Conservation (phyloP, 2,888 invertebrate species). For the Apodemia mormo region DNA sequence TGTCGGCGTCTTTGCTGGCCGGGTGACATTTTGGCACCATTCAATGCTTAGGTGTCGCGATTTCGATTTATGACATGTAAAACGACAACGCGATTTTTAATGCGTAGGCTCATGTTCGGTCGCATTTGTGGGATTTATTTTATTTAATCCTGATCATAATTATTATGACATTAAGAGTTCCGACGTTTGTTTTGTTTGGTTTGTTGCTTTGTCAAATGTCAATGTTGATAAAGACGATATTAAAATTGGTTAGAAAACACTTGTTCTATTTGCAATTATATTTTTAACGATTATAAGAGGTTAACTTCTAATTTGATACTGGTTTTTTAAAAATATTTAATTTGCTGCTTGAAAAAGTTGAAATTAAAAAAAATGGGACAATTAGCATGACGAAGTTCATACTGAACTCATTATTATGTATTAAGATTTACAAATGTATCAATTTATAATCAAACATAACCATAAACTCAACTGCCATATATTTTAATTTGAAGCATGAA, state of each 20-base stretch:
- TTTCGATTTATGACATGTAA: slow-evolving; percentile 75
- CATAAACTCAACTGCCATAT: no score
- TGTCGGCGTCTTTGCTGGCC: slow-evolving; percentile 75
- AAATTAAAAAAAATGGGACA: no score
- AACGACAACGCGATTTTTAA: slow-evolving; percentile 62
- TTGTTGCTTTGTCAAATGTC: not conserved
- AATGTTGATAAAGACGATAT: not conserved
- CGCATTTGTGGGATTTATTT: slow-evolving; percentile 28
- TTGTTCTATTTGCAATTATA: not conserved
- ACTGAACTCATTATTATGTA: no score
- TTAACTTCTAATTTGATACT: no score
- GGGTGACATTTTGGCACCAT: slow-evolving; percentile 81
- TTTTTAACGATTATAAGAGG: no score
- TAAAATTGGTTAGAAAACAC: not conserved
- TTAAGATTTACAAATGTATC: no score
- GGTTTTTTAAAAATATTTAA: no score
- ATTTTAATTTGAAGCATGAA: no score
- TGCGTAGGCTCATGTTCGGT: slow-evolving; percentile 38
- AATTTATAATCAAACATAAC: no score
- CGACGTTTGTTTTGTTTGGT: not conserved
- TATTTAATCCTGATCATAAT: slow-evolving; percentile 19
- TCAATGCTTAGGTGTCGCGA: slow-evolving; percentile 79
- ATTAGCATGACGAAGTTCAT: no score
- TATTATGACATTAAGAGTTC: slow-evolving; percentile 1
- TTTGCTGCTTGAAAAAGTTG: no score